Conservation (phyloP, 2,113 vertebrate genomes). For the Seriola quinqueradiata region DNA sequence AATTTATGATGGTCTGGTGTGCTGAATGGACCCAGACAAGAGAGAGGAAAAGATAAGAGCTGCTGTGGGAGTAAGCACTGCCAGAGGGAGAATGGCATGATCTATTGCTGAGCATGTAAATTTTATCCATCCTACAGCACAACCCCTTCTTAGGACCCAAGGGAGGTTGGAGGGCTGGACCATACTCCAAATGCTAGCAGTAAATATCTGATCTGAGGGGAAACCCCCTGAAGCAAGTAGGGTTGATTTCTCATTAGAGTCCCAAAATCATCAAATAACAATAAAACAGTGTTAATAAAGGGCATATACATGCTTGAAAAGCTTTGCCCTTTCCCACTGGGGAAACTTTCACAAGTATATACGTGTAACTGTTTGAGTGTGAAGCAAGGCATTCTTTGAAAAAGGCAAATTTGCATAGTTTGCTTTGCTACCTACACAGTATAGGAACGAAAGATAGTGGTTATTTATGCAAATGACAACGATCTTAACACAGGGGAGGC, state of each 20-base stretch:
- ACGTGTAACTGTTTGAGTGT: conserved; percentile 24
- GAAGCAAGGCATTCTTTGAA: conserved; percentile 6
- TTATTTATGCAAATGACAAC: conserved; percentile 52
- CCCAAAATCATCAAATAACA: background rate
- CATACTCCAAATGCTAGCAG: conserved; percentile 20
- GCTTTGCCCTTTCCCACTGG: background rate
- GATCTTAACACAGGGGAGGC: conserved; percentile 5
- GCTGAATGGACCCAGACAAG: conserved; percentile 42
- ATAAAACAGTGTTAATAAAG: background rate
- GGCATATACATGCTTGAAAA: background rate
- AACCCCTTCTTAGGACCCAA: conserved; percentile 9
- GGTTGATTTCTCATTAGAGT: conserved; percentile 9
- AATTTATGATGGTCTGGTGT: conserved; percentile 40
- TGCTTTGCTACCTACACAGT: conserved; percentile 24
- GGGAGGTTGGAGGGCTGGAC: conserved; percentile 2
- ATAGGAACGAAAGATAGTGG: conserved; percentile 5
- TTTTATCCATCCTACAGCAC: conserved; percentile 32
- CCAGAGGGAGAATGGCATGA: conserved; percentile 19
- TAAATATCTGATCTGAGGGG: conserved; percentile 35
- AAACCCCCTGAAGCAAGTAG: conserved; percentile 18
- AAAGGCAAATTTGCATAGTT: conserved; percentile 40
- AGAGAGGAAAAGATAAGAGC: conserved; percentile 32
- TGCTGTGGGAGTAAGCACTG: conserved; percentile 1
- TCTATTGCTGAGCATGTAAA: conserved; percentile 32
- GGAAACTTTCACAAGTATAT: background rate